Evolutionary conservation across 2,113 vertebrate genomes (phyloP), one percentile per base, ranked within the genome.

Genomic region (Pelecanoides urinatrix): DNA sequence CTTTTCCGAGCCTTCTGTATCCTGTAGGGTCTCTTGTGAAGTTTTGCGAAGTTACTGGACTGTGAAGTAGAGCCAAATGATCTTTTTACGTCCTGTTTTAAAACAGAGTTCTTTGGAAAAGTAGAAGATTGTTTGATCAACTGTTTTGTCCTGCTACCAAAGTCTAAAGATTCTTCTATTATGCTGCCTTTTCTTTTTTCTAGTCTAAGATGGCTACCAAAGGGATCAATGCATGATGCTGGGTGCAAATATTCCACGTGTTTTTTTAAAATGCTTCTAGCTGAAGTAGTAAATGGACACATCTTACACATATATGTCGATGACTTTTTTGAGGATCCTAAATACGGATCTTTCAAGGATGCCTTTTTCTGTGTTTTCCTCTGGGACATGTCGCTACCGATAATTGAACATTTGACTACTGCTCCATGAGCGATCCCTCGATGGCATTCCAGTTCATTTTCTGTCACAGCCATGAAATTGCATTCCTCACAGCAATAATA

Each of bases 401-500:
- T 96, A 61, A 97, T 38, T 10, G 98, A 97, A 89, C 97, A 98
- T 88, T 98, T 98, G 93, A 98, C 98, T 74, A 97, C 97, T 56
- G 98, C 97, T 82, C 98, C 98, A 90, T 99, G 99, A 96, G 98
- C 97, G 3, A 98, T 97, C 67, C 98, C 98, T 91, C 98, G 96
- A 94, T 99, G 99, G 80, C 98, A 98, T 97, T 99, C 98, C 95
- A 99, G 96, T 90, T 99, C 98, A 91, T 97, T 98, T 97, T 98
- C 98, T 42, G 98, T 98, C 89, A 98, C 98, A 53, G 98, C 98
- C 97, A 99, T 98, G 92, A 98, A 98, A 97, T 98, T 98, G 95
- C 98, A 99, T 88, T 99, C 98, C 78, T 99, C 98, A 94, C 98
- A 99, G 94, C 98, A 98, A 88, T 99, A 99, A 61, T 99, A 99